Evolutionary conservation across 2,888 invertebrate genomes (phyloP), one percentile per base, ranked within the genome.

Genomic region (Caenorhabditis panamensis): DNA sequence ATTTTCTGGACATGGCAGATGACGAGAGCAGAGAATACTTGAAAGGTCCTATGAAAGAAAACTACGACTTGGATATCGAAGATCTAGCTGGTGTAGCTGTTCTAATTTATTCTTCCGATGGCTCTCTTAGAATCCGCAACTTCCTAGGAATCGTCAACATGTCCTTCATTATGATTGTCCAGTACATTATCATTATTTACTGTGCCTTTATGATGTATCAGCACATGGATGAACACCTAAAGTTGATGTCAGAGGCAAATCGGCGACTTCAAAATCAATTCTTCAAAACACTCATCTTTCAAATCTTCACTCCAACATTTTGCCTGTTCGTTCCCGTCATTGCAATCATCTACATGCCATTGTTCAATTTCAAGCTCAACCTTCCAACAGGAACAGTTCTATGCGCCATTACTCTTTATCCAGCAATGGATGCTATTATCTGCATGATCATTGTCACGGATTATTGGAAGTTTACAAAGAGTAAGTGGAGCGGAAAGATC

Each of bases 391-490:
- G 68, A n/a, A 44, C 58, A 18, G 54, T 59, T 3, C 58, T 68
- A 26, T 56, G 68, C 18, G 58, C 58, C 20, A 54, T 69, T 20
- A 36, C 69, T 20, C 31, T 69, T 20, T 69, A 69, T 16, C 69
- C 69, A 36, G 59, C 69, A 16, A 69, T 69, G 18, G 59, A 69
- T 44, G 49, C 59, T 8, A 51, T 49, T n/a, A 69, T 69, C 24
- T 51, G 62, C 13, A 54, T 72, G 36, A 61, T 54, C 18, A 37
- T 72, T 0, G 63, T 72, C 18, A 63, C 51, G 22, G 71, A 72
- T 47, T 72, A 72, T 24, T 51, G 54, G 20, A 63, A 18, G 6
- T 54, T 63, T 31, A 6, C 56, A 0, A 72, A 56, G 47, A 41
- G 41, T 41, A 16, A 41, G 31, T 9, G n/a, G n/a, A n/a, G n/a